Percentiles rank a stretch among this genome's conserved stretches.
Evolutionary conservation across 2,888 invertebrate species (phyloP).

Genomic region (Kuschelorhynchus macadamiae): DNA sequence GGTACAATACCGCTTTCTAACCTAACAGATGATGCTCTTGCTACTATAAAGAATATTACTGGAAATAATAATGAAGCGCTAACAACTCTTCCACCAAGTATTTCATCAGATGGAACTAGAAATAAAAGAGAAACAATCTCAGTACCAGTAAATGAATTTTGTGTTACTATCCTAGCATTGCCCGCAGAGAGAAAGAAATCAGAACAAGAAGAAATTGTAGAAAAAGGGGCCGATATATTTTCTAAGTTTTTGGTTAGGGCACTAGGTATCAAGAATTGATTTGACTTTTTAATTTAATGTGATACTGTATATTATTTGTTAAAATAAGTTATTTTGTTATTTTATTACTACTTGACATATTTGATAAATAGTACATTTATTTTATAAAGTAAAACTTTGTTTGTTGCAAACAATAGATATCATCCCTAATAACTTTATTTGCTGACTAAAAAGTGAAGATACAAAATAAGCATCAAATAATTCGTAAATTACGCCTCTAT

Average conservation of each 20-base stretch:
- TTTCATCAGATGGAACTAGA: conserved; percentile 31
- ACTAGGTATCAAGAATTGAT: conserved; percentile 51
- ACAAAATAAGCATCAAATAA: too few relatives aligned
- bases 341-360: too few relatives aligned
- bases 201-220: conserved; percentile 56
- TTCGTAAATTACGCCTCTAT: too few relatives aligned
- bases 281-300: too few relatives aligned
- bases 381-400: too few relatives aligned
- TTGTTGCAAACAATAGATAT: too few relatives aligned
- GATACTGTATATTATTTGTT: too few relatives aligned
- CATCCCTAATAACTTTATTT: too few relatives aligned
- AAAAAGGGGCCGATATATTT: conserved; percentile 53
- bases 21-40: conserved; percentile 29
- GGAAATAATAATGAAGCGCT: neutral
- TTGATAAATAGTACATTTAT: too few relatives aligned
- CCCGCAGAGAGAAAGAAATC: conserved; percentile 58
- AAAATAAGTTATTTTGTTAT: too few relatives aligned
- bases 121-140: conserved; percentile 45
- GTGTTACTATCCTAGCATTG: conserved; percentile 61
- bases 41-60: conserved; percentile 19
- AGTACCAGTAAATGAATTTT: conserved; percentile 55
- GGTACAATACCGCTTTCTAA: conserved; percentile 23
- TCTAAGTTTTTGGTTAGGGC: conserved; percentile 56
- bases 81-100: conserved; percentile 32
- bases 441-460: too few relatives aligned